A percentile compares a stretch with the other conserved stretches of the same genome.
phyloP scores from a whole-genome alignment of 2,797 vertebrate genomes.

The Ceryle rudis region DNA sequence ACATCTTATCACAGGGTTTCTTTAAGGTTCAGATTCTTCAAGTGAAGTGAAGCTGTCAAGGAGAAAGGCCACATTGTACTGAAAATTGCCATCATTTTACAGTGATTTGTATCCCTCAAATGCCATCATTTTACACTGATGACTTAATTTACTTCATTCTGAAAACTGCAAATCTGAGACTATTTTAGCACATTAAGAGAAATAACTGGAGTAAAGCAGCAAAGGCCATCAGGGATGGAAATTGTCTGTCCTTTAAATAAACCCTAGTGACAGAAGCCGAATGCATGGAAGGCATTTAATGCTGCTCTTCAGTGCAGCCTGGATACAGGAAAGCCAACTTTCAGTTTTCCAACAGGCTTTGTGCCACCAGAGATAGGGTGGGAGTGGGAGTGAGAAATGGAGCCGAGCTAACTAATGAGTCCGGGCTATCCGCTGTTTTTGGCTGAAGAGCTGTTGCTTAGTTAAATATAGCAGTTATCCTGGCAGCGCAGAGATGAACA shows the following conservation, averaged over 20 bases:
- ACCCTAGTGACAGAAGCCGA: background rate
- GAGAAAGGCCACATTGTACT: background rate
- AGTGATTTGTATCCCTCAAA: background rate
- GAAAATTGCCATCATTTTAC: background rate
- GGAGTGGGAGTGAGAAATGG: constrained; percentile 36
- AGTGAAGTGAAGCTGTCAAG: constrained; percentile 13
- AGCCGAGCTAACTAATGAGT: constrained; percentile 44
- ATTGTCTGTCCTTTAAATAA: constrained; percentile 11
- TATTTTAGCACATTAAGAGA: constrained; percentile 17
- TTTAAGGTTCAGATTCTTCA: background rate
- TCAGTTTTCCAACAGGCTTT: constrained; percentile 31
- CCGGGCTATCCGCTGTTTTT: background rate
- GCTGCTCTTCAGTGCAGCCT: background rate
- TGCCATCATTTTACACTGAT: background rate
- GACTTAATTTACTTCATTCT: background rate
- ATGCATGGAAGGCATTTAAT: background rate
- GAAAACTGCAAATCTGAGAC: constrained; percentile 41
- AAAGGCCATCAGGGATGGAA: background rate
- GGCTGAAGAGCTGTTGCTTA: background rate
- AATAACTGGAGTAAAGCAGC: constrained; percentile 40
- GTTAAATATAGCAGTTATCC: constrained; percentile 49
- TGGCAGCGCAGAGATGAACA: constrained; percentile 31
- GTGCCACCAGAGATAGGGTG: background rate
- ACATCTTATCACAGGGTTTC: background rate
- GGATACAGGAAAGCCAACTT: constrained; percentile 1